Conservation (phyloP, 64 coral and sea anemone genomes). For the Montipora efflorescens region DNA sequence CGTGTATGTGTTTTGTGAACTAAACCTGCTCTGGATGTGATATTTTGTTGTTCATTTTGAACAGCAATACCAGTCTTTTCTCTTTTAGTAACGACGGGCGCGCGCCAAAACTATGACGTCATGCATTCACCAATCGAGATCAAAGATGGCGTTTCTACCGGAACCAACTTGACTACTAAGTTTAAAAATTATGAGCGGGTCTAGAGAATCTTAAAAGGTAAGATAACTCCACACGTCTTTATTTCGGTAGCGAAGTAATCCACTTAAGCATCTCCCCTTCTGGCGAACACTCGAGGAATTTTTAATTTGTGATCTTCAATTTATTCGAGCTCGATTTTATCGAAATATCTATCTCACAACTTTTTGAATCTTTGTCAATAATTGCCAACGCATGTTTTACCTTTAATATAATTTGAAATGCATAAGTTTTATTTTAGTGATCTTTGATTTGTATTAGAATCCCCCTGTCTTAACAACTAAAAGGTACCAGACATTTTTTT, state of each 20-base stretch:
- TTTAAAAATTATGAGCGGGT: not conserved
- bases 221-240: not conserved
- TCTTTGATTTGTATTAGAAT: conserved; percentile 1
- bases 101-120: conserved; percentile 57
- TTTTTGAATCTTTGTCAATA: not conserved
- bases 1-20: not conserved
- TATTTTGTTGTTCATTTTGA: conserved; percentile 31
- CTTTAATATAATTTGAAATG: not conserved
- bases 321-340: not conserved
- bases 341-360: not conserved
- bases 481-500: conserved; percentile 1
- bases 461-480: not conserved
- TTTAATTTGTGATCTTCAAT: not conserved
- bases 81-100: not conserved
- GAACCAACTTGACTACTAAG: conserved; percentile 28
- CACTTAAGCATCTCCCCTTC: not conserved
- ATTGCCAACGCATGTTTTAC: not conserved
- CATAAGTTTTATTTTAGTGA: not conserved
- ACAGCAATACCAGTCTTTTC: conserved; percentile 26
- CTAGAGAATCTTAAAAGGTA: conserved; percentile 1
- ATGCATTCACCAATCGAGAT: not conserved
- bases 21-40: conserved; percentile 12
- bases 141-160: conserved; percentile 42
- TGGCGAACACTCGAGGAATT: not conserved
- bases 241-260: not conserved